These are phyloP conservation scores for Thyatira batis DNA, from an alignment of 2,888 invertebrate species.

Conservation along the genomic window DNA sequence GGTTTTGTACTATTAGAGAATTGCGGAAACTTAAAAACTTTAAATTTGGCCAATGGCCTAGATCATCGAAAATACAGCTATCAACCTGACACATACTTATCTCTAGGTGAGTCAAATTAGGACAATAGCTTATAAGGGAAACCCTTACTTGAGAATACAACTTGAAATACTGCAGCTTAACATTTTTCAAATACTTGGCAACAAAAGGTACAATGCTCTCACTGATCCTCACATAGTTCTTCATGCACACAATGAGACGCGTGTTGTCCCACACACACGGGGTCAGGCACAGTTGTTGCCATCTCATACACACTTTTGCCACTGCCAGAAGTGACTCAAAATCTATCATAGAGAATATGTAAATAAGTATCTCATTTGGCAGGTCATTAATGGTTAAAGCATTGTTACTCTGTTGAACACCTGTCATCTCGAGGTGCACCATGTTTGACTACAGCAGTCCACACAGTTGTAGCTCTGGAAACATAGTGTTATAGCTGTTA, in stretches of 20 bases:
- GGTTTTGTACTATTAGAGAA: conserved; percentile 74
- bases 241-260: conserved; percentile 78
- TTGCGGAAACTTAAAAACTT: conserved; percentile 79
- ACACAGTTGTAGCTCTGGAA: conserved; percentile 58
- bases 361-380: conserved; percentile 78
- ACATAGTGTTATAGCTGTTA: conserved; percentile 15
- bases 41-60: conserved; percentile 75
- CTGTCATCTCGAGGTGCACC: conserved; percentile 77
- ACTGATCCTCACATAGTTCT: conserved; percentile 76
- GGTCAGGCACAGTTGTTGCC: conserved; percentile 76
- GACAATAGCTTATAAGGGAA: conserved; percentile 76
- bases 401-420: conserved; percentile 53
- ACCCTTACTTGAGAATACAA: conserved; percentile 77
- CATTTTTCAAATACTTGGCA: conserved; percentile 77
- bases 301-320: conserved; percentile 74
- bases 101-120: conserved; percentile 79
- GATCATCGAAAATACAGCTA: conserved; percentile 78
- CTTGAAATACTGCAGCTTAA: conserved; percentile 80
- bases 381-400: conserved; percentile 73
- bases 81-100: conserved; percentile 81
- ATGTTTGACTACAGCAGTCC: conserved; percentile 52
- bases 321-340: conserved; percentile 76
- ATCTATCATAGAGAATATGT: conserved; percentile 80
- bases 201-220: conserved; percentile 80
- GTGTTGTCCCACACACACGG: conserved; percentile 80